These are phyloP conservation scores for Chymomyza procnemis DNA, from an alignment of 2,888 invertebrate genomes.

Conservation along the genomic window DNA sequence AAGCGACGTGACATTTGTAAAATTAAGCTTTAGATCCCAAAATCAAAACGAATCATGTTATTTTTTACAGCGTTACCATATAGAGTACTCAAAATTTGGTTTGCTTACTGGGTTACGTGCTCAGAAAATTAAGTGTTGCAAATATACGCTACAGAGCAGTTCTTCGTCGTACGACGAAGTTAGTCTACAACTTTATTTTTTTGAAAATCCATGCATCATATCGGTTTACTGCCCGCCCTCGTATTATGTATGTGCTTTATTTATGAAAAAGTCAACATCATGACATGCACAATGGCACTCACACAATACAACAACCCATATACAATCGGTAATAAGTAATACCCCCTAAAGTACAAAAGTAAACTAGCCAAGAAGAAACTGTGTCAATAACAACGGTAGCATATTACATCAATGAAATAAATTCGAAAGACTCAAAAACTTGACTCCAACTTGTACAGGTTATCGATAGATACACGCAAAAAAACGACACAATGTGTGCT, in stretches of 20 bases:
- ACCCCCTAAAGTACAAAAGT: conserved; percentile 34
- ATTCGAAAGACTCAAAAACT: conserved; percentile 20
- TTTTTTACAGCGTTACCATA: too few species aligned
- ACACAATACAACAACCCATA: background rate
- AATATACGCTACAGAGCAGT: too few species aligned
- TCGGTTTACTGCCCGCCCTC: too few species aligned
- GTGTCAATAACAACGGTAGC: conserved; percentile 64
- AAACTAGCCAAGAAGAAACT: conserved; percentile 61
- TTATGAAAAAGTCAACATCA: background rate
- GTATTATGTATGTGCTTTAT: background rate
- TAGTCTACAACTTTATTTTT: too few species aligned
- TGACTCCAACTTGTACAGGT: conserved; percentile 1
- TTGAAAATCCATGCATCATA: too few species aligned
- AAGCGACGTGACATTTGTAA: too few species aligned
- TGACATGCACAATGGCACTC: background rate
- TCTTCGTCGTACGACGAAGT: too few species aligned
- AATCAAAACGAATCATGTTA: too few species aligned
- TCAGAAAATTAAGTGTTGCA: too few species aligned
- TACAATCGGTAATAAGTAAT: background rate
- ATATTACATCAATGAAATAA: conserved; percentile 52
- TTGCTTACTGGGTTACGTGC: too few species aligned
- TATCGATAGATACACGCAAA: background rate
- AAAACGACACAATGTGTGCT: background rate
- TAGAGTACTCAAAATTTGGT: too few species aligned
- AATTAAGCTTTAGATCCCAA: too few species aligned